These are phyloP conservation scores for Pterocles gutturalis DNA, from an alignment of 2,113 vertebrate species.

Conservation along the genomic window DNA sequence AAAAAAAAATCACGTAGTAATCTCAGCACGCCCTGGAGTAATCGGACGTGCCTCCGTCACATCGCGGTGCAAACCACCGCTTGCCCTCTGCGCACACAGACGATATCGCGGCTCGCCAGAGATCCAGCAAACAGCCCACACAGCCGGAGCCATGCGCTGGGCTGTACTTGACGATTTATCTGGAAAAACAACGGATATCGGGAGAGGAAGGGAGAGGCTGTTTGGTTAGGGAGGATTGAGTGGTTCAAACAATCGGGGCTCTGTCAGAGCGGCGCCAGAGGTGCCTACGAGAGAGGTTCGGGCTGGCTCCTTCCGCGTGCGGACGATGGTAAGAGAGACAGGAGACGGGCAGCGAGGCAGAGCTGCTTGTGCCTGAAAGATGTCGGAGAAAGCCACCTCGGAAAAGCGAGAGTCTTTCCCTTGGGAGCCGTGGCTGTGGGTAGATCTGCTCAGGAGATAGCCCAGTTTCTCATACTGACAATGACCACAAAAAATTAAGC, in stretches of 20 bases:
- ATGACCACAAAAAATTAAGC: background rate
- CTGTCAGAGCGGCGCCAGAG: background rate
- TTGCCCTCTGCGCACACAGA: background rate
- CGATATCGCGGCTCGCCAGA: background rate
- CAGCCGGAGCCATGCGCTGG: background rate
- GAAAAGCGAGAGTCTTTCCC: background rate
- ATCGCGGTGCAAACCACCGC: background rate
- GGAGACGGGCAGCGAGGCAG: background rate
- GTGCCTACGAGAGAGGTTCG: rapidly evolving
- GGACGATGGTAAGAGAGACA: background rate
- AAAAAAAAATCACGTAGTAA: background rate
- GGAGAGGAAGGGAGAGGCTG: background rate
- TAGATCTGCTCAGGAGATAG: rapidly evolving
- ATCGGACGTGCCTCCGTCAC: rapidly evolving
- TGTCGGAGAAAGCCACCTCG: background rate
- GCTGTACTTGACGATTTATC: background rate
- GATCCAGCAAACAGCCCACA: background rate
- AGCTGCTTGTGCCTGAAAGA: background rate
- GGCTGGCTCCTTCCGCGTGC: background rate
- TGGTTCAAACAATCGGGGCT: background rate
- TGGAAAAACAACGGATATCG: background rate
- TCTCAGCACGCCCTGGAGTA: rapidly evolving
- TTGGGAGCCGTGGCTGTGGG: rapidly evolving
- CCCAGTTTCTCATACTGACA: rapidly evolving
- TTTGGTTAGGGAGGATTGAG: background rate